Evolutionary conservation across 2,797 vertebrate genomes (phyloP).

Genomic region (Remorina albescens): DNA sequence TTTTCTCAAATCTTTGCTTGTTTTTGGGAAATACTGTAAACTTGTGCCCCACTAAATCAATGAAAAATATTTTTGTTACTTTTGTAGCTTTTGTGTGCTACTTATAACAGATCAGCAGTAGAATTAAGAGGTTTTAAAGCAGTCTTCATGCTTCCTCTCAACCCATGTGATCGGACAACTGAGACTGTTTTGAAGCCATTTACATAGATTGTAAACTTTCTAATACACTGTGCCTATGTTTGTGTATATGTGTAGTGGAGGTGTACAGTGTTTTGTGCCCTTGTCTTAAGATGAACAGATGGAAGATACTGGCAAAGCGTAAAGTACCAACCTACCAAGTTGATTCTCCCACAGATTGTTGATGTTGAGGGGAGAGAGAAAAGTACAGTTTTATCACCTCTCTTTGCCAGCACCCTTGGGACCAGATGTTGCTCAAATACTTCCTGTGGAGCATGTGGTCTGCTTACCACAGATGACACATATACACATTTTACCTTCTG

Average conservation of each 20-base stretch:
- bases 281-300: constrained; percentile 31
- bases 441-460: constrained; percentile 40
- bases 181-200: background rate
- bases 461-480: constrained; percentile 13
- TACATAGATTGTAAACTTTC: background rate
- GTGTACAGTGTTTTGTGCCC: constrained; percentile 5
- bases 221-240: background rate
- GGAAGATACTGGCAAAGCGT: constrained; percentile 18
- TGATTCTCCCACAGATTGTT: constrained; percentile 33
- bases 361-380: constrained; percentile 27
- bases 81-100: too few relatives aligned
- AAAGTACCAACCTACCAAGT: constrained; percentile 33
- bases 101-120: background rate
- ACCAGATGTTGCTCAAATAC: constrained; percentile 44
- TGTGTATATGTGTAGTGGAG: background rate
- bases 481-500: constrained; percentile 29
- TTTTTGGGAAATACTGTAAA: too few relatives aligned
- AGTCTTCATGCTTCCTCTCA: background rate
- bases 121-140: background rate
- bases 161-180: background rate
- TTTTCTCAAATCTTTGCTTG: background rate
- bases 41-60: background rate
- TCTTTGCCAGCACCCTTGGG: constrained; percentile 33
- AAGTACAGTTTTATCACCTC: constrained; percentile 46
- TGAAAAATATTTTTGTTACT: too few relatives aligned